phyloP scores from a whole-genome alignment of 2,113 vertebrate genomes.

The Psittacula cyanocephala region DNA sequence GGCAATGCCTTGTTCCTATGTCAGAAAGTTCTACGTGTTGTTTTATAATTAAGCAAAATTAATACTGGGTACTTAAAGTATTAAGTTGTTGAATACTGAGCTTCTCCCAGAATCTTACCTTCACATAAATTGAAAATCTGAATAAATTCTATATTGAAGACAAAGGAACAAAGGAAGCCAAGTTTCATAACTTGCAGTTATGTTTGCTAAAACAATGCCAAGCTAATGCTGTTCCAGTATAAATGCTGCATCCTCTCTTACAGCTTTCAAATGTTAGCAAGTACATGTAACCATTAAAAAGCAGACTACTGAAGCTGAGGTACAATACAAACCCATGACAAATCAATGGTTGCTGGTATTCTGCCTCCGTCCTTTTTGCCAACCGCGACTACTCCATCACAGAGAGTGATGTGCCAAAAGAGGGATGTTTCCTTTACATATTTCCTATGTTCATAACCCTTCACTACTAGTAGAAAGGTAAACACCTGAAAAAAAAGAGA shows the following conservation, averaged over 20 bases:
- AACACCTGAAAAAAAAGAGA: neutral
- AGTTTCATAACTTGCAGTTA: neutral
- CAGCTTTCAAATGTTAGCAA: neutral
- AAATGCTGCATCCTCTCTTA: neutral
- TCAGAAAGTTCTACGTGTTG: neutral
- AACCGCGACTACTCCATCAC: neutral
- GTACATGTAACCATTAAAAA: neutral
- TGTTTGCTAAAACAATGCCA: neutral
- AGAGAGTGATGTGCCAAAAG: neutral
- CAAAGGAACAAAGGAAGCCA: neutral
- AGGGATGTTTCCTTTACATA: neutral
- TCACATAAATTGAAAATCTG: neutral
- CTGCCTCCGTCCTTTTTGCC: neutral
- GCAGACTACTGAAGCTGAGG: neutral
- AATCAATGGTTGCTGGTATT: neutral
- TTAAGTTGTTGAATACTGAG: neutral
- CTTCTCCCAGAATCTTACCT: neutral
- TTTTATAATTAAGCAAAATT: constrained; percentile 8
- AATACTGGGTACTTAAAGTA: neutral
- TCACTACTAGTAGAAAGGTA: neutral
- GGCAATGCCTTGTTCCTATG: neutral
- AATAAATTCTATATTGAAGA: neutral
- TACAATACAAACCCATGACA: neutral
- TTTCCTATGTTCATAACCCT: neutral
- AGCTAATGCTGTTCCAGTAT: neutral